Evolutionary conservation across 2,888 invertebrate genomes (phyloP).

Genomic region (Rhagium mordax): DNA sequence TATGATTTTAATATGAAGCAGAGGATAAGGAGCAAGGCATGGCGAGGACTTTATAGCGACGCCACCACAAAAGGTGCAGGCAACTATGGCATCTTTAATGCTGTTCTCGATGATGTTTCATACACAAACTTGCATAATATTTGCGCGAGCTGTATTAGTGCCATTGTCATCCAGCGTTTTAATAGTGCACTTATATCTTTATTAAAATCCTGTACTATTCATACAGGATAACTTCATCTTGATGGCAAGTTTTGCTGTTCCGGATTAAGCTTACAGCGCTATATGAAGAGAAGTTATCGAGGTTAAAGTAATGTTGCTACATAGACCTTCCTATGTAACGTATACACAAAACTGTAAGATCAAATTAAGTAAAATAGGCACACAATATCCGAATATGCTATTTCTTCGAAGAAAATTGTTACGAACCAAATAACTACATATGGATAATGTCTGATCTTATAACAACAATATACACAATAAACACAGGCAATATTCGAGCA

Average conservation of each 20-base stretch:
- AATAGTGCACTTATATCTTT: slow-evolving; percentile 15
- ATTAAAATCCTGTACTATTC: background rate
- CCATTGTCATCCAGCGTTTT: background rate
- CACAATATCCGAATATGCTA: too few species aligned
- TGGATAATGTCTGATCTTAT: too few species aligned
- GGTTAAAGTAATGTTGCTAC: background rate
- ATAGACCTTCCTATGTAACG: background rate
- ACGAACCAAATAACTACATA: too few species aligned
- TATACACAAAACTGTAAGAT: too few species aligned
- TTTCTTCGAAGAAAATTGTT: too few species aligned
- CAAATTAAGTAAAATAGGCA: too few species aligned
- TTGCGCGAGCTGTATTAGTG: background rate
- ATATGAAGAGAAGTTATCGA: background rate
- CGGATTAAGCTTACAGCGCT: background rate
- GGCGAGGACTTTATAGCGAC: background rate
- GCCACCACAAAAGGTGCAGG: slow-evolving; percentile 24
- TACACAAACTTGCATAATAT: slow-evolving; percentile 17
- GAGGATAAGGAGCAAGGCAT: slow-evolving; percentile 3
- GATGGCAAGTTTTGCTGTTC: background rate
- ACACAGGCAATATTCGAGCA: too few species aligned
- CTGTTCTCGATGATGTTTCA: background rate
- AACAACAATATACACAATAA: too few species aligned
- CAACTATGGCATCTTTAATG: slow-evolving; percentile 4
- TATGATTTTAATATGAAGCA: slow-evolving; percentile 14
- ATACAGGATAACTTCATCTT: background rate